Evolutionary conservation across 2,888 invertebrate genomes (phyloP), one percentile per base, ranked within the genome.

Genomic region (Drosophila leonis): DNA sequence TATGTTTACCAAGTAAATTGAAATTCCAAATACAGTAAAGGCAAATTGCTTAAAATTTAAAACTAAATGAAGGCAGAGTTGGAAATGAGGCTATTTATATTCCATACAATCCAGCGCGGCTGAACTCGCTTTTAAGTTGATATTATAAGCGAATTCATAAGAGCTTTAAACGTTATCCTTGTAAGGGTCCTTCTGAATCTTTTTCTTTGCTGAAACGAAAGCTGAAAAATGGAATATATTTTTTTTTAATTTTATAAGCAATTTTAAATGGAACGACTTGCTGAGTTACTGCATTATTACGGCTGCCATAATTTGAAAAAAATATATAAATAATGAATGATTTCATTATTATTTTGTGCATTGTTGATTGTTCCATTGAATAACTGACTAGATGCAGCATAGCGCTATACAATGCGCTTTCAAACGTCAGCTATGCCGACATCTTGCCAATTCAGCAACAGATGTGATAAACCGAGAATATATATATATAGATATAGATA

Each of bases 361-460:
- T 72, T 76, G 92, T 70, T 90, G 92, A 87, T 51, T 84, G 70
- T 81, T 90, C 92, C 83, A 88, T 91, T 92, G 91, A 91, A 88
- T 78, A 93, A 93, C 92, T 93, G 93, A 93, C 93, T 92, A 93
- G 93, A 93, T 93, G 93, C 92, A 92, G 93, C 93, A 93, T 93
- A 93, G 93, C 93, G 93, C 87, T 83, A 74, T 84, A 76, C 82
- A 79, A 77, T 69, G 82, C 67, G 85, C 80, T 78, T 76, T 91
- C 76, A 88, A 91, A 90, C 82, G 79, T 93, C 93, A 93, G 93
- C 93, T 93, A 93, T 93, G 93, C 93, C 93, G 93, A 93, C 93
- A 93, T 93, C 93, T 93, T 93, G 93, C 93, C 93, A 93, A 92
- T 91, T 91, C 85, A 90, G 81, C 92, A 92, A 93, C 79, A 90